These are phyloP conservation scores for Aegithalos caudatus DNA, from an alignment of 2,113 vertebrate species.

Conservation along the genomic window DNA sequence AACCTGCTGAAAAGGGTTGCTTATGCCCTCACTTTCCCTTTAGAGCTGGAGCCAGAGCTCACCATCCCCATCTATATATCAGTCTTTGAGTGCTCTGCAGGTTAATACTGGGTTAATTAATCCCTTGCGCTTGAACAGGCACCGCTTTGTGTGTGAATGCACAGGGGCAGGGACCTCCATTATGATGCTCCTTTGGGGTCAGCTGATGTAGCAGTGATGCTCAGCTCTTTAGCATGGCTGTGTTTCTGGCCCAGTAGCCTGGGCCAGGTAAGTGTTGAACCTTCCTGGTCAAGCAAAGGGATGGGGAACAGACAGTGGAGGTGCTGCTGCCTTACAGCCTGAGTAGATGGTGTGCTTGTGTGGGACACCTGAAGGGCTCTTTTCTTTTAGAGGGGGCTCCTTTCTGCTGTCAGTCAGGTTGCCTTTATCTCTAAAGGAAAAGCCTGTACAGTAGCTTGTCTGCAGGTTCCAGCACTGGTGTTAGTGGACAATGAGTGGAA, in stretches of 20 bases:
- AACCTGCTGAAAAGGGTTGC: not conserved
- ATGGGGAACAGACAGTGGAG: not conserved
- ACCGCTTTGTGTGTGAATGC: not conserved
- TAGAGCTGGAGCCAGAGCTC: not conserved
- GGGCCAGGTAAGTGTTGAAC: not conserved
- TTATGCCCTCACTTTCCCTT: not conserved
- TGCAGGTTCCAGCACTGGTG: not conserved
- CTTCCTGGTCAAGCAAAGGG: not conserved
- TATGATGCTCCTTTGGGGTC: not conserved
- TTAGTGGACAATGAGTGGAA: not conserved
- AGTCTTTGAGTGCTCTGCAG: not conserved
- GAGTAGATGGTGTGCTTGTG: not conserved
- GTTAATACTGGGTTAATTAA: not conserved
- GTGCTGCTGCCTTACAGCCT: not conserved
- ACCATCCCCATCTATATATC: not conserved
- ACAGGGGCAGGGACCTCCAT: accelerated
- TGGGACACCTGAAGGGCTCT: not conserved
- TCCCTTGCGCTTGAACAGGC: not conserved
- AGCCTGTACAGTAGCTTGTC: not conserved
- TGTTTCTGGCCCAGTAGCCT: not conserved
- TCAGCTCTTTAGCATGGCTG: not conserved
- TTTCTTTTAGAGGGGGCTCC: not conserved
- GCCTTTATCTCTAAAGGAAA: not conserved
- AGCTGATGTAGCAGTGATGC: not conserved
- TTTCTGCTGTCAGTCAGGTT: not conserved